phyloP scores from a whole-genome alignment of 1,140 invertebrate genomes.

The Lordiphosa clarofinis region DNA sequence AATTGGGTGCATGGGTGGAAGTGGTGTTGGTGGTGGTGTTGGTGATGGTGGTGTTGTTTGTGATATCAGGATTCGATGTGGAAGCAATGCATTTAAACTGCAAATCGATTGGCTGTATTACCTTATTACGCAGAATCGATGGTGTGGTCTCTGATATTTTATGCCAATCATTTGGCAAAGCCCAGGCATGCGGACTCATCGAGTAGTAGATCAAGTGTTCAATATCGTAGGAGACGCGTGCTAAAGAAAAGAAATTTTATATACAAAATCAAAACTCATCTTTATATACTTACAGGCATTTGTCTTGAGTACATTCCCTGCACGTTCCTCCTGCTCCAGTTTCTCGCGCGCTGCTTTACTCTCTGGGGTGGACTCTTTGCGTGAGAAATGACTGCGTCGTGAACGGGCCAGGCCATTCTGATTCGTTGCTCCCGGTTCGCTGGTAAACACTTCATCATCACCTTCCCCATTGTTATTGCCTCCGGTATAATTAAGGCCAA shows the following conservation, averaged over 20 bases:
- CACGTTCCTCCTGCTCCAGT: slow-evolving; percentile 37
- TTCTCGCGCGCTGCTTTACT: slow-evolving; percentile 48
- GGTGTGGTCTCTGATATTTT: slow-evolving; percentile 68
- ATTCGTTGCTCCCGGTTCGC: slow-evolving; percentile 27
- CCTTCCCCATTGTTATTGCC: slow-evolving; percentile 62
- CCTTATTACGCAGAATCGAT: slow-evolving; percentile 78
- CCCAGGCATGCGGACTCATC: slow-evolving; percentile 73
- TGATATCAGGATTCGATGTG: slow-evolving; percentile 17
- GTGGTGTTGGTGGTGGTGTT: slow-evolving; percentile 41
- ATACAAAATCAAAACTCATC: background rate
- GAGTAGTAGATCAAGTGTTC: slow-evolving; percentile 76
- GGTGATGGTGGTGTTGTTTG: slow-evolving; percentile 21
- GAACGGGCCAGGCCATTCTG: slow-evolving; percentile 74
- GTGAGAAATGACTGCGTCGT: slow-evolving; percentile 78
- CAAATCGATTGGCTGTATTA: slow-evolving; percentile 46
- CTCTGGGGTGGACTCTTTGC: slow-evolving; percentile 77
- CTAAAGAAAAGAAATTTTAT: slow-evolving; percentile 25
- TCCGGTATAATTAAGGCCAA: slow-evolving; percentile 65
- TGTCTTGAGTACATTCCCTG: slow-evolving; percentile 36
- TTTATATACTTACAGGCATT: slow-evolving; percentile 45
- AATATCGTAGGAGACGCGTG: slow-evolving; percentile 69
- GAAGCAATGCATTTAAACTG: slow-evolving; percentile 16
- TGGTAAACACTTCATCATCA: slow-evolving; percentile 76
- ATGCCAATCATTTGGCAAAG: slow-evolving; percentile 64
- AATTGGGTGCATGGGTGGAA: slow-evolving; percentile 59